phyloP scores from a whole-genome alignment of 2,113 vertebrate species.

The Lophius piscatorius region DNA sequence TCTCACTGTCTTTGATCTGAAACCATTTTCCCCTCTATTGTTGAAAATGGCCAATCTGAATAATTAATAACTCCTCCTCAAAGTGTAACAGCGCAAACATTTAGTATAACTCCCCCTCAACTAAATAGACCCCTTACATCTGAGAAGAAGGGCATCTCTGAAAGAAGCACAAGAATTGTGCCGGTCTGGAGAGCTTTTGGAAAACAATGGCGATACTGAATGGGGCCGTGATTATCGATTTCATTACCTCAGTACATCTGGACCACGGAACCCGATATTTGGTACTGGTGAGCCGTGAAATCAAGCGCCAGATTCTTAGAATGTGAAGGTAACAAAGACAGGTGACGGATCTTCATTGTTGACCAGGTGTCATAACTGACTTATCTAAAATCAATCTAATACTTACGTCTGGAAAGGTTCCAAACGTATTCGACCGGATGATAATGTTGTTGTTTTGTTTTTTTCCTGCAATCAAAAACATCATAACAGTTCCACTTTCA shows the following conservation, averaged over 20 bases:
- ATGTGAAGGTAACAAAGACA: constrained; percentile 35
- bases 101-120: no score
- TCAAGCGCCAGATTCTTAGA: constrained; percentile 61
- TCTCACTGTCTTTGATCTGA: constrained; percentile 31
- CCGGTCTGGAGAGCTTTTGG: neutral
- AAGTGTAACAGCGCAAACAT: no score
- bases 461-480: no score
- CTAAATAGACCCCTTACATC: neutral
- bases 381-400: constrained; percentile 9
- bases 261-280: constrained; percentile 62
- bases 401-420: no score
- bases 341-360: constrained; percentile 16
- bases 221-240: constrained; percentile 29
- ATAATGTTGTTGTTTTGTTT: no score
- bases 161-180: no score
- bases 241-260: constrained; percentile 63
- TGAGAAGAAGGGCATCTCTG: neutral
- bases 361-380: neutral
- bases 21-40: constrained; percentile 24
- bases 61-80: constrained; percentile 45
- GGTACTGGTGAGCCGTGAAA: constrained; percentile 74
- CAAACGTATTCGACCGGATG: no score
- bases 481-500: no score
- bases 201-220: constrained; percentile 34
- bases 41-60: no score